Conservation (phyloP, 2,113 vertebrate species). For the Alaudala cheleensis region DNA sequence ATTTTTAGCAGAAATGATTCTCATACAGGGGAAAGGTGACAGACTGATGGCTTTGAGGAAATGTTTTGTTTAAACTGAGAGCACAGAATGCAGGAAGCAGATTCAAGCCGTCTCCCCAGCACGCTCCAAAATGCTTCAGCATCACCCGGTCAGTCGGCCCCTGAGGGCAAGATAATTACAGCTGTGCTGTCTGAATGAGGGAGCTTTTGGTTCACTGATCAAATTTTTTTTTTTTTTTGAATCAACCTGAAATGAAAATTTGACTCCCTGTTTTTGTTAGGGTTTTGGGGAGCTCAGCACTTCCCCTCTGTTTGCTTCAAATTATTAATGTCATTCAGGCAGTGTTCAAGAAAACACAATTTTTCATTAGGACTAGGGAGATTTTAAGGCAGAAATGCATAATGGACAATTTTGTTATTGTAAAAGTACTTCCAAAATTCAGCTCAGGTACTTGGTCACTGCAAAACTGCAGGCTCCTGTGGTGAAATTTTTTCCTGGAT, state of each 20-base stretch:
- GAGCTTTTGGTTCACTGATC: slow-evolving; percentile 15
- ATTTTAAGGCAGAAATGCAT: not conserved
- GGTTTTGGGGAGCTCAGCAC: fast-evolving
- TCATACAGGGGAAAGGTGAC: not conserved
- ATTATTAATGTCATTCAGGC: not conserved
- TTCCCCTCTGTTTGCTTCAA: not conserved
- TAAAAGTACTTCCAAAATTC: not conserved
- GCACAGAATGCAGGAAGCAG: not conserved
- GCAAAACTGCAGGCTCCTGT: not conserved
- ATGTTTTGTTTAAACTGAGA: not conserved
- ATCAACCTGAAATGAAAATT: not conserved
- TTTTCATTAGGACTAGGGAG: not conserved
- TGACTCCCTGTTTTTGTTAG: not conserved
- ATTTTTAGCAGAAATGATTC: not conserved
- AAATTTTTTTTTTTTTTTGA: not conserved
- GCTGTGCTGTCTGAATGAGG: slow-evolving; percentile 8
- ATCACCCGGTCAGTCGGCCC: not conserved
- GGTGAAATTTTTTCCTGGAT: not conserved
- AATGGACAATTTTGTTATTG: not conserved
- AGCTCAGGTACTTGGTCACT: not conserved
- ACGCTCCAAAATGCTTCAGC: not conserved
- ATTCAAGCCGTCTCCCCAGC: not conserved
- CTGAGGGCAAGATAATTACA: slow-evolving; percentile 4
- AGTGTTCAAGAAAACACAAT: not conserved
- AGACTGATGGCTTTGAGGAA: not conserved